A percentile compares a stretch with the other conserved stretches of the same genome.
phyloP scores from a whole-genome alignment of 1,140 invertebrate species.

The Andrena cerasifolii region DNA sequence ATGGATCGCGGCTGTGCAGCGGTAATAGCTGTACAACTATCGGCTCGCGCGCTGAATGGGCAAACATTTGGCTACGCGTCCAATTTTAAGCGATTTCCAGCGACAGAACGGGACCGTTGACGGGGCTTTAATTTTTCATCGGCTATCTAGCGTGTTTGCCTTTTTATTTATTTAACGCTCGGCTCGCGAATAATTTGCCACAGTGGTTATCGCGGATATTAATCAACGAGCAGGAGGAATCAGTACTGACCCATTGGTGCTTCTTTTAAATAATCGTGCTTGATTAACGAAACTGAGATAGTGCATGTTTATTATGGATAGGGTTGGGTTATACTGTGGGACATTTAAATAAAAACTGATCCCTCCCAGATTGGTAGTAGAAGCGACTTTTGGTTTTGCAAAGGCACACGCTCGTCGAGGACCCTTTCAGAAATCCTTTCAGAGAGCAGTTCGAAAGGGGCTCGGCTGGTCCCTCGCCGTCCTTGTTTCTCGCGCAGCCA shows the following conservation, averaged over 20 bases:
- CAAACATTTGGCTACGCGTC: background rate
- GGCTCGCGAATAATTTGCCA: background rate
- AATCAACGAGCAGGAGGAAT: background rate
- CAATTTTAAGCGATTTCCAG: background rate
- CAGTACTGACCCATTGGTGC: background rate
- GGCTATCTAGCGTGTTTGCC: background rate
- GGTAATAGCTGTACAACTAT: constrained; percentile 11
- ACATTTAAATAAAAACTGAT: too few relatives aligned
- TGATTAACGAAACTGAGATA: too few relatives aligned
- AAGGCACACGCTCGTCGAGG: too few relatives aligned
- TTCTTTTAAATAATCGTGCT: background rate
- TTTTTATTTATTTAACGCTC: background rate
- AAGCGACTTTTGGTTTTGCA: too few relatives aligned
- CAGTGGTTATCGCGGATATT: background rate
- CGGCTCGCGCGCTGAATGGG: too few relatives aligned
- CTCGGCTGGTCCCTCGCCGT: background rate
- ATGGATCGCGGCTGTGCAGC: background rate
- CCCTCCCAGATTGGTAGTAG: too few relatives aligned
- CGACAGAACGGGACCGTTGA: background rate
- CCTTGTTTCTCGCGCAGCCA: constrained; percentile 8
- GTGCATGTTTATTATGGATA: too few relatives aligned
- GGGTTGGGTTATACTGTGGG: too few relatives aligned
- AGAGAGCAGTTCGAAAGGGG: background rate
- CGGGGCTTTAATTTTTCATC: constrained; percentile 4
- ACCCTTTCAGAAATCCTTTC: background rate